Percentiles rank a stretch among this genome's conserved stretches.
These are phyloP conservation scores for Meriones unguiculatus DNA, from an alignment of 2,113 vertebrate genomes.

Conservation along the genomic window DNA sequence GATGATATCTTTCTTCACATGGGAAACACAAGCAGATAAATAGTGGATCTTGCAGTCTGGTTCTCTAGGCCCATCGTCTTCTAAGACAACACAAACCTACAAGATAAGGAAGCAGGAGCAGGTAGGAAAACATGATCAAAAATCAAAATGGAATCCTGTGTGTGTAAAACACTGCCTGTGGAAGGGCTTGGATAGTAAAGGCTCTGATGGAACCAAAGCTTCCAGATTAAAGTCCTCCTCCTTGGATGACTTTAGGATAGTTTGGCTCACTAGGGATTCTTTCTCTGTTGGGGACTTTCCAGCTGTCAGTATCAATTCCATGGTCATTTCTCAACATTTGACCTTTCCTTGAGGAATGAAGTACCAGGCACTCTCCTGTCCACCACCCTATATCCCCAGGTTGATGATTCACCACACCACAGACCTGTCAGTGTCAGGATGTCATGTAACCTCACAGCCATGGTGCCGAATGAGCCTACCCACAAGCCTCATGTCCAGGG, in stretches of 20 bases:
- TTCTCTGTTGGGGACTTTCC: neutral
- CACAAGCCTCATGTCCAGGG: neutral
- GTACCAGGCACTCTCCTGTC: neutral
- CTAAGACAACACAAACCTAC: constrained; percentile 85
- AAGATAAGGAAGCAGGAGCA: constrained; percentile 57
- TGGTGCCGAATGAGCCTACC: neutral
- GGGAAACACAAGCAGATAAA: constrained; percentile 91
- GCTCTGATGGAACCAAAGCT: no score
- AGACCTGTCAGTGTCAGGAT: neutral
- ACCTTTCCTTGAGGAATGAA: neutral
- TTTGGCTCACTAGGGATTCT: neutral
- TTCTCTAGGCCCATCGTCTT: constrained; percentile 75
- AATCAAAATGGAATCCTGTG: neutral
- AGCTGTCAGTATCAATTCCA: neutral
- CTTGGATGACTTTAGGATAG: neutral
- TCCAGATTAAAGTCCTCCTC: neutral
- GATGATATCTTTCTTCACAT: constrained; percentile 85
- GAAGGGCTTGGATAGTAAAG: neutral
- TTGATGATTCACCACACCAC: neutral
- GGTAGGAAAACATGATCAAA: neutral
- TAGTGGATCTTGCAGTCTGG: constrained; percentile 81
- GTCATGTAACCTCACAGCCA: neutral
- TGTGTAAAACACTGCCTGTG: neutral
- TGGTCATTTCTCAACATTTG: neutral
- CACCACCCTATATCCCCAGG: no score